Conservation (phyloP, 2,888 invertebrate species). For the Hyalella azteca region DNA sequence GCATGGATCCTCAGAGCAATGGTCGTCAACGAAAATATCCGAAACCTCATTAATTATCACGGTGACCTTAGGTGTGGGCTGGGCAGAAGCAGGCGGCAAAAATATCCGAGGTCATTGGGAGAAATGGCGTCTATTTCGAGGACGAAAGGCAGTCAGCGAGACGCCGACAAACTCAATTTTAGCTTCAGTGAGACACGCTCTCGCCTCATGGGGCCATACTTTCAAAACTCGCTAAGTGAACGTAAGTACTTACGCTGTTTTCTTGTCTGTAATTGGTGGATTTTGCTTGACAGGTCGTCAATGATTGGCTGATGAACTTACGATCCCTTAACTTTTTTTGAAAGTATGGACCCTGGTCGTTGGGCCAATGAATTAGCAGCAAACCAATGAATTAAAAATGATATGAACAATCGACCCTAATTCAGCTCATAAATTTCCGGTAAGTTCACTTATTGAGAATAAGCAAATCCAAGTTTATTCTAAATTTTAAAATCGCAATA, state of each 20-base stretch:
- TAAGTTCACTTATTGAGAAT: no score
- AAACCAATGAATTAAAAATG: no score
- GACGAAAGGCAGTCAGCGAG: background rate
- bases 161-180: background rate
- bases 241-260: background rate
- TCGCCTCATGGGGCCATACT: background rate
- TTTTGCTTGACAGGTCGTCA: no score
- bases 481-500: no score
- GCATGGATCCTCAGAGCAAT: background rate
- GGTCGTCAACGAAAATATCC: background rate
- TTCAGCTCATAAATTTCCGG: no score
- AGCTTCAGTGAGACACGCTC: background rate
- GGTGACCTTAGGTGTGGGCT: no score
- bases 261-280: background rate
- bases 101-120: background rate
- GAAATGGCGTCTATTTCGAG: constrained; percentile 4
- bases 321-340: background rate
- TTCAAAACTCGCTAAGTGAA: background rate
- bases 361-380: background rate
- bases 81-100: background rate
- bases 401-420: no score
- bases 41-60: background rate
- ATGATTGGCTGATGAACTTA: no score
- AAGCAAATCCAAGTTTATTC: no score
- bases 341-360: background rate